A percentile compares a stretch with the other conserved stretches of the same genome.
These are phyloP conservation scores for Dryobates pubescens DNA, from an alignment of 2,797 vertebrate genomes.

Conservation along the genomic window DNA sequence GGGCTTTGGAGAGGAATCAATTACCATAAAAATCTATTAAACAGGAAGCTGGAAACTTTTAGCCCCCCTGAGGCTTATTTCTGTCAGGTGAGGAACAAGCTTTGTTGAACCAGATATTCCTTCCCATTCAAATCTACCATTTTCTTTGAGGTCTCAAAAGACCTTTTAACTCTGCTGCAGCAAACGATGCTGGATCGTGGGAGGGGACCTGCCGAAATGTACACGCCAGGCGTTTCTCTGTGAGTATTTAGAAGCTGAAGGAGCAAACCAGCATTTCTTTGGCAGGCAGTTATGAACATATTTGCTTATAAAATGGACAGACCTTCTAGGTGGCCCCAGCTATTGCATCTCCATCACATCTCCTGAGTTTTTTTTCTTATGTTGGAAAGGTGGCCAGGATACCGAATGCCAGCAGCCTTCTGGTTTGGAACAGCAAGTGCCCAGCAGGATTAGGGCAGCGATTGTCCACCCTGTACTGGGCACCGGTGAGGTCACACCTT, in stretches of 20 bases:
- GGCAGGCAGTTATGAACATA: background rate
- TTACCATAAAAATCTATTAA: background rate
- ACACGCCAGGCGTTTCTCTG: accelerated
- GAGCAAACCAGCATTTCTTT: background rate
- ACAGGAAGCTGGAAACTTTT: background rate
- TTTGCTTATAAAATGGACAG: background rate
- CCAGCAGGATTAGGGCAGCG: too few species aligned
- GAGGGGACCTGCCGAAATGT: background rate
- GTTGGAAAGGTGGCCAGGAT: background rate
- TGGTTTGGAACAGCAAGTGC: background rate
- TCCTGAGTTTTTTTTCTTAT: background rate
- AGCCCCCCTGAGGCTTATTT: background rate
- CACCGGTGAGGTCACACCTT: too few species aligned
- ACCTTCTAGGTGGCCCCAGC: background rate
- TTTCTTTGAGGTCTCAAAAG: background rate
- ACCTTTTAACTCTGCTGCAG: background rate
- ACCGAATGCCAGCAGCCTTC: background rate
- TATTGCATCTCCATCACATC: background rate
- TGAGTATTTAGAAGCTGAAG: background rate
- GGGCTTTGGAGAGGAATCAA: background rate
- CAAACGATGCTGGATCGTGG: background rate
- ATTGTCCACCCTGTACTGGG: too few species aligned
- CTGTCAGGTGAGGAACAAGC: background rate
- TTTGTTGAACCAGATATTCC: background rate
- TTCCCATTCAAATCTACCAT: background rate